Base-by-base conservation (phyloP, 2,888 invertebrate species). In the Melangyna quadrimaculata region DNA sequence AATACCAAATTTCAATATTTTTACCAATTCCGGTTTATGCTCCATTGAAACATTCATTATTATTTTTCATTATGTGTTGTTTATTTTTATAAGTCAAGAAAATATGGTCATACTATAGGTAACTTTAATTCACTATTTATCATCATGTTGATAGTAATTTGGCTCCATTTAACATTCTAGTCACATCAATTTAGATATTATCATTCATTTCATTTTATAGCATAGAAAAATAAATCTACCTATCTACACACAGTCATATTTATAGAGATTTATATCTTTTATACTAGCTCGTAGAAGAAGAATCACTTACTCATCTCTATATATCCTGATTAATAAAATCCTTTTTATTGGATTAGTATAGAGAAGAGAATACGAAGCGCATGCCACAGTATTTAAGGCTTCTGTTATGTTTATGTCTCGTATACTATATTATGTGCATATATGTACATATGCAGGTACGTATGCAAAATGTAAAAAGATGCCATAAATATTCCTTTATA, bases 401-500 rank as follows among this genome's bases (percentile, higher is more conserved):
- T 83, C 73, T 9, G 27, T 14, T 51, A 12, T 45, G 17, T 48
- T 22, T 53, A 12, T 55, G 5, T 40, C 40, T 40, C n/a, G n/a
- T n/a, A n/a, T n/a, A n/a, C 37, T n/a, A 32, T 37, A 1, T n/a
- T 32, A 32, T 32, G 9, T 32, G 2, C 8, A 9, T 32, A 32
- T 32, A 32, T 1, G 2, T 9, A 9, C 1, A n/a, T 32, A 9
- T 32, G 32, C 2, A 32, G 32, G 32, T 9, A 9, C 2, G 9
- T 9, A 9, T 9, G 32, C 9, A 32, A 2, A 9, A n/a, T 51
- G 48, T 51, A 35, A 22, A 57, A 45, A 24, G 70, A 75, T 84
- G 80, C 75, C 77, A 80, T 84, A 84, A 84, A 84, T 84, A 77
- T 84, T 80, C 75, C 75, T 79, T n/a, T n/a, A n/a, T 80, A 72